phyloP scores from a whole-genome alignment of 2,113 vertebrate species.

The Miniopterus natalensis region DNA sequence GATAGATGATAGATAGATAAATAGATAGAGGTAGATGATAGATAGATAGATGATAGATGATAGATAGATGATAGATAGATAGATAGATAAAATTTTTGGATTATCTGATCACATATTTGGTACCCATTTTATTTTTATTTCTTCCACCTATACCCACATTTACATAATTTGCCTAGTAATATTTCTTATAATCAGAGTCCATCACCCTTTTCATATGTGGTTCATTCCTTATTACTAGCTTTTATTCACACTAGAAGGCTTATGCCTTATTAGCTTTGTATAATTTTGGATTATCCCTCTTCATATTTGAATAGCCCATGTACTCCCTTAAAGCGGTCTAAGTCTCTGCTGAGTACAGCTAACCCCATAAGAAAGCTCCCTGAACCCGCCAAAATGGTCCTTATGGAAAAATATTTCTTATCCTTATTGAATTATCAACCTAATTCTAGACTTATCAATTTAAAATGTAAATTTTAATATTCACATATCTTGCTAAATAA shows the following conservation, averaged over 20 bases:
- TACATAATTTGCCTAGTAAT: not conserved
- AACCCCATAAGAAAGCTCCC: not conserved
- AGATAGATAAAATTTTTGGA: not conserved
- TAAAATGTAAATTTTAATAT: slow-evolving; percentile 38
- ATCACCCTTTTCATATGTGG: not conserved
- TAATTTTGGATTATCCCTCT: not conserved
- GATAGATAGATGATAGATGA: no score
- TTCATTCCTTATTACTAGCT: not conserved
- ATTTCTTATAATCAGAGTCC: not conserved
- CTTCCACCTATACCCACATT: not conserved
- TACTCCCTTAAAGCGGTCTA: not conserved
- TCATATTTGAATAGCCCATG: not conserved
- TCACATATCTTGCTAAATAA: not conserved
- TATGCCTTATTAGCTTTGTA: not conserved
- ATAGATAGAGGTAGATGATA: no score
- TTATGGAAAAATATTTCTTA: not conserved
- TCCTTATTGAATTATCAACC: not conserved
- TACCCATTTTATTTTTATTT: not conserved
- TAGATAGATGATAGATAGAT: not conserved
- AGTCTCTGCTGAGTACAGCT: not conserved
- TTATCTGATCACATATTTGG: not conserved
- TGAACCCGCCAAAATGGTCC: not conserved
- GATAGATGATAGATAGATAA: no score
- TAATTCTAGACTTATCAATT: not conserved
- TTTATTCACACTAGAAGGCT: not conserved